Percentiles rank a stretch among this genome's conserved stretches.
phyloP scores from a whole-genome alignment of 2,888 invertebrate species.

The Stenchaetothrips biformis region DNA sequence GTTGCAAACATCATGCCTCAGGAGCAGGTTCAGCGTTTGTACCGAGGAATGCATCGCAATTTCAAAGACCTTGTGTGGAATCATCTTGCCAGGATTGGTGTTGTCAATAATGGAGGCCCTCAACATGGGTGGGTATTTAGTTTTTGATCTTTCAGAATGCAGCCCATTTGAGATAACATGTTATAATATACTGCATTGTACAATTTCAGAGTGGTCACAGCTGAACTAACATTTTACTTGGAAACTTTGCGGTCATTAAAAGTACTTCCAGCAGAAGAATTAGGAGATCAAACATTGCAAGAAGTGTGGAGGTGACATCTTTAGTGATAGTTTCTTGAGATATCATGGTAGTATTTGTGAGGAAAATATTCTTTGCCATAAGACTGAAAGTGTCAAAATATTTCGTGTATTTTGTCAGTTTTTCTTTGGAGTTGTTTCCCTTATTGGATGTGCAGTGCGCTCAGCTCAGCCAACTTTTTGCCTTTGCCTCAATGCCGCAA shows the following conservation, averaged over 20 bases:
- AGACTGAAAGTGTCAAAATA: too few species aligned
- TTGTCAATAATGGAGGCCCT: conserved; percentile 92
- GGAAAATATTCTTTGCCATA: too few species aligned
- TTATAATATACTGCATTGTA: conserved; percentile 20
- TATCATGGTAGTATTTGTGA: too few species aligned
- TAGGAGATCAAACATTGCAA: conserved; percentile 40
- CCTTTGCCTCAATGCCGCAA: too few species aligned
- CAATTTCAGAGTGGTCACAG: conserved; percentile 66
- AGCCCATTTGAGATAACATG: background rate
- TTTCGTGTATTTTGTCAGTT: too few species aligned
- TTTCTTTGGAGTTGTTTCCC: too few species aligned
- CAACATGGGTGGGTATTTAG: conserved; percentile 67
- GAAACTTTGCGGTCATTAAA: conserved; percentile 77
- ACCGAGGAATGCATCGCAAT: conserved; percentile 72
- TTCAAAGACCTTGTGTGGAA: conserved; percentile 83
- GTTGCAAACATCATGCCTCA: conserved; percentile 75
- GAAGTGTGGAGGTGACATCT: conserved; percentile 7
- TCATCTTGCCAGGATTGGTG: conserved; percentile 78
- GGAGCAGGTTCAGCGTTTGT: conserved; percentile 55
- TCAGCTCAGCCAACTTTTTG: too few species aligned
- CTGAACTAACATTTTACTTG: conserved; percentile 84
- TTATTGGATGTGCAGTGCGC: too few species aligned
- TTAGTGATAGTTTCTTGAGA: too few species aligned
- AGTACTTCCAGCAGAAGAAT: conserved; percentile 67
- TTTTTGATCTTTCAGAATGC: background rate